Evolutionary conservation across 2,797 vertebrate genomes (phyloP), one percentile per base, ranked within the genome.

Genomic region (Cheirogaleus major): DNA sequence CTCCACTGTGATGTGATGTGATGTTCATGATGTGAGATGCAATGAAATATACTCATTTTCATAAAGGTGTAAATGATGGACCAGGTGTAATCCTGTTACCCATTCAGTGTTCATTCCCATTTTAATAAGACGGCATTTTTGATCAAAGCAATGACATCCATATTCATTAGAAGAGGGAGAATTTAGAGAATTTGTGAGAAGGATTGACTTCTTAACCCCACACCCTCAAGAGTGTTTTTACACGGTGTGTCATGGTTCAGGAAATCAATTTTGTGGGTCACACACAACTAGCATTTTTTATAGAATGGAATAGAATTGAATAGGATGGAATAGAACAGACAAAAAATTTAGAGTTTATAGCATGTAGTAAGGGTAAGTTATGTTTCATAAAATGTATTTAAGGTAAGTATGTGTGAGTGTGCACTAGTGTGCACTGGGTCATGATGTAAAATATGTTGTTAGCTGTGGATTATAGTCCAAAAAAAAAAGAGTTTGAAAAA

Each of bases 81-180:
- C 43, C 48, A 63, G 78, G 30, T 61, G 59, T 83, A 61, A 17
- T 50, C 55, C 55, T 90, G 30, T 41, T 78, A 88, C n/a, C 32
- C 38, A 55, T 35, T 35, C 70, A 75, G 15, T 5, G 17, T n/a
- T 65, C 69, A 82, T 32, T 79, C 84, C 45, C 25, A 81, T 81
- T 94, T 95, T 90, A 91, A 57, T 82, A 72, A 48, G 43, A 95
- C 17, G 80, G 27, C 13, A 22, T 25, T 76, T 93, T 90, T 81
- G 78, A 32, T 55, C 63, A 63, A 95, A 81, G 38, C 50, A 84
- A 85, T 75, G 72, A 25, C 32, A 84, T 69, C 27, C 22, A 15
- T 92, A 41, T 61, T 45, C 70, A 83, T 17, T 20, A 63, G 73
- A 81, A 89, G 61, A 82, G 14, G 30, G 61, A 82, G 22, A 25